Conservation (phyloP, 2,888 invertebrate species). For the Hymenopus coronatus region DNA sequence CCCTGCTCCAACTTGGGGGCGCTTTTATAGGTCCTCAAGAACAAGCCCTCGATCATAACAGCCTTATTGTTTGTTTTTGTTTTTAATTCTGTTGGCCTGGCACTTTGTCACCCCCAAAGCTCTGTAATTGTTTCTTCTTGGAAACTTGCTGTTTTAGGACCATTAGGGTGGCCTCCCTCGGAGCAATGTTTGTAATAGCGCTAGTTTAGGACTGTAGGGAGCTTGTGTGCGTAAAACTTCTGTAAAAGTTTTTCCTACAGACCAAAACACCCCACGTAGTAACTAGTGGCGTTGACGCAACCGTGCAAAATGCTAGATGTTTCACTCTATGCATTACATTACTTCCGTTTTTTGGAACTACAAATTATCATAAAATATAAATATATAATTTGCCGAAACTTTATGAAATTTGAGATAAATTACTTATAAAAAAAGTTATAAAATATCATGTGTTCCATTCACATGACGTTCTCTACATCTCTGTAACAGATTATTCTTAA, state of each 20-base stretch:
- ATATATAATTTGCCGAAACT: too few relatives aligned
- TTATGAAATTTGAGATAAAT: too few relatives aligned
- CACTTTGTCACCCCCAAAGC: not conserved
- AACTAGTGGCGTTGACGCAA: too few relatives aligned
- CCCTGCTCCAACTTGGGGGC: not conserved
- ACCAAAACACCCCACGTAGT: not conserved
- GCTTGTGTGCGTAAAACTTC: not conserved
- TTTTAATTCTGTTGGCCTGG: not conserved
- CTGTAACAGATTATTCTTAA: too few relatives aligned
- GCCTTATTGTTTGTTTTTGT: not conserved
- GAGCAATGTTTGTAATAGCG: not conserved
- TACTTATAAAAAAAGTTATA: too few relatives aligned
- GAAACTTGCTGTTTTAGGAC: not conserved
- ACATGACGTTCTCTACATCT: too few relatives aligned
- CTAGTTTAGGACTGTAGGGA: not conserved
- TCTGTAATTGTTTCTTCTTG: not conserved
- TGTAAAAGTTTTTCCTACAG: not conserved
- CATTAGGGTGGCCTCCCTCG: not conserved
- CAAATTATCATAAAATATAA: too few relatives aligned
- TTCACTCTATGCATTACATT: too few relatives aligned
- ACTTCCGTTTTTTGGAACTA: too few relatives aligned
- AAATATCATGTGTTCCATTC: too few relatives aligned
- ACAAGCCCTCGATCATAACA: not conserved
- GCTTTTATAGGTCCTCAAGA: slow-evolving; percentile 9
- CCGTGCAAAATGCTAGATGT: too few relatives aligned